Base-by-base conservation (phyloP, 1,140 invertebrate species). In the Drosophila saltans region DNA sequence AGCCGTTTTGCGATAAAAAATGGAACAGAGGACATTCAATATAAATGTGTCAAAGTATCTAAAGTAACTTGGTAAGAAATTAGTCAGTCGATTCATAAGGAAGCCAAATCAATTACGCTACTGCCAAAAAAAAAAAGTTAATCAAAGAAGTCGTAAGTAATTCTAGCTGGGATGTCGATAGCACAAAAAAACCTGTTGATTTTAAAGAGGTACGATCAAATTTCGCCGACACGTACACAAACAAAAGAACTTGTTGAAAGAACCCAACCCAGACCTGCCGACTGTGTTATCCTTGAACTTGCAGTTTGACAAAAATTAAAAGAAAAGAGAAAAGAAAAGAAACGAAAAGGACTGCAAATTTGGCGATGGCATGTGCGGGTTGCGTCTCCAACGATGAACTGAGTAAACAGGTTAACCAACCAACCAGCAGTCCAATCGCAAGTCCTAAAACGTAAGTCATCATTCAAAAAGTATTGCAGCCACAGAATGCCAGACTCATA, bases 201-300 rank as follows among this genome's bases (percentile, higher is more conserved):
- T 80, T 78, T 73, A n/a, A 59, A 55, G 56, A 65, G 11, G 56
- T 28, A 33, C 63, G 66, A 89, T 88, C 75, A 68, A 81, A 75
- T 88, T 88, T 78, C 84, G 66, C 62, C 66, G 66, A 78, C 65
- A 77, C 75, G 70, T 73, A 67, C 65, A 77, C 59, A 57, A 63
- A 72, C 63, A 7, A 59, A 41, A 86, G 3, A 43, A 52, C 45
- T 48, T 48, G 24, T 2, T 52, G 21, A 24, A 52, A 16, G 16
- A 11, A 21, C 45, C 21, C 45, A 52, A n/a, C 21, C 45, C 45
- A 52, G 45, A 68, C 69, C 69, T 72, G 63, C 24, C 33, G 39
- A 59, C 52, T 40, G 36, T 56, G 36, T 77, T 88, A 88, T 89
- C 84, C 85, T 88, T 88, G 84, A 88, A 88, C 84, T 81, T 89